These are phyloP conservation scores for Mizuhopecten yessoensis DNA, from an alignment of 1,140 invertebrate genomes.

Conservation along the genomic window DNA sequence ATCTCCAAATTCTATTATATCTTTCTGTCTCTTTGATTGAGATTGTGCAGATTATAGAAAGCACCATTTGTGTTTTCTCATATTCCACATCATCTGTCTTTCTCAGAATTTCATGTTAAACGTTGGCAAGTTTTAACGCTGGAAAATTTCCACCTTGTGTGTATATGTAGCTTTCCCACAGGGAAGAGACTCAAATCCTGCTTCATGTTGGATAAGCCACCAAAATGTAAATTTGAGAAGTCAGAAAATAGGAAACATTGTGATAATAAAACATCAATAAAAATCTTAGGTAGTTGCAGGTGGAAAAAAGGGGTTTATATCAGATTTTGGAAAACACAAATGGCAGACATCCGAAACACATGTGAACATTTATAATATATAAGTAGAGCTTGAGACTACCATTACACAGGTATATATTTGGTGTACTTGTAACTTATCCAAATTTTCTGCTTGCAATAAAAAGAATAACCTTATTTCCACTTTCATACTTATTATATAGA, in stretches of 20 bases:
- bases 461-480: no score
- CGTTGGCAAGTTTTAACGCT: not conserved
- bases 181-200: not conserved
- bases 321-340: not conserved
- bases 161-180: not conserved
- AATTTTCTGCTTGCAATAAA: no score
- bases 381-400: no score
- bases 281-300: not conserved
- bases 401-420: no score
- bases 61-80: not conserved
- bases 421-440: no score
- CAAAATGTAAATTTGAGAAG: slow-evolving; percentile 4
- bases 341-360: not conserved
- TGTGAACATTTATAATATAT: no score
- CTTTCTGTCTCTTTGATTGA: not conserved
- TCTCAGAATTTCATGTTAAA: not conserved
- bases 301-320: not conserved
- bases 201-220: not conserved
- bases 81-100: slow-evolving; percentile 25
- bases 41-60: not conserved
- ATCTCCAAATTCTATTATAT: not conserved
- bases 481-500: no score
- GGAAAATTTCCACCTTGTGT: not conserved
- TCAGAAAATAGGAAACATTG: not conserved
- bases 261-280: not conserved